Conservation (phyloP, 1,140 invertebrate genomes). For the Asbolus verrucosus region DNA sequence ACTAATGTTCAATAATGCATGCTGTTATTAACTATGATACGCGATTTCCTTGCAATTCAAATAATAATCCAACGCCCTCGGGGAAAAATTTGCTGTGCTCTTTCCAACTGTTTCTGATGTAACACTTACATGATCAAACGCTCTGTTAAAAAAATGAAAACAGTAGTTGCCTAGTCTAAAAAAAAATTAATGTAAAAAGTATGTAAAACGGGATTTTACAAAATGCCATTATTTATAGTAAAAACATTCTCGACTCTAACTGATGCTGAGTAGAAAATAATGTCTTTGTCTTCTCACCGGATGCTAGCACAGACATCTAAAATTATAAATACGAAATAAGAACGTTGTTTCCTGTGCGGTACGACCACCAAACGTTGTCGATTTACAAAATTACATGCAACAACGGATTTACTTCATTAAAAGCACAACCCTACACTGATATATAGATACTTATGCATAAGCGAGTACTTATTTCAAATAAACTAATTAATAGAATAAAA, state of each 20-base stretch:
- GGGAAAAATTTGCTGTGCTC: slow-evolving; percentile 3
- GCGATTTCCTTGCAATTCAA: slow-evolving; percentile 29
- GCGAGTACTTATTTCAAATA: too few relatives aligned
- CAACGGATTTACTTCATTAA: too few relatives aligned
- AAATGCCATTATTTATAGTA: slow-evolving; percentile 4
- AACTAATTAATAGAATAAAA: too few relatives aligned
- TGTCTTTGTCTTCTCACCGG: slow-evolving; percentile 31
- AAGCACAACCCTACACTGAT: too few relatives aligned
- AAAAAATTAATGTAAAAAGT: slow-evolving; percentile 5
- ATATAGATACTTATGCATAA: too few relatives aligned
- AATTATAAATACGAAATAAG: slow-evolving; percentile 38
- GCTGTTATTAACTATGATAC: slow-evolving; percentile 38
- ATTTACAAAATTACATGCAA: slow-evolving; percentile 9
- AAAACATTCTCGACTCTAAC: not conserved
- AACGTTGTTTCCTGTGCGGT: slow-evolving; percentile 35
- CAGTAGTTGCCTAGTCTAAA: not conserved
- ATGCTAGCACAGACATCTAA: slow-evolving; percentile 36
- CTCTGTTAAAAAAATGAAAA: not conserved
- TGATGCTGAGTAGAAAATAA: slow-evolving; percentile 26
- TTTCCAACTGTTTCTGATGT: slow-evolving; percentile 1
- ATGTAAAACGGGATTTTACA: not conserved
- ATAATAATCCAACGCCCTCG: slow-evolving; percentile 21
- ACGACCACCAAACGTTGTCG: slow-evolving; percentile 24
- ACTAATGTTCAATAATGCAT: slow-evolving; percentile 39
- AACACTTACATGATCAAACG: not conserved